Base-by-base conservation (phyloP, 2,888 invertebrate species). In the Trichopoda pennipes region DNA sequence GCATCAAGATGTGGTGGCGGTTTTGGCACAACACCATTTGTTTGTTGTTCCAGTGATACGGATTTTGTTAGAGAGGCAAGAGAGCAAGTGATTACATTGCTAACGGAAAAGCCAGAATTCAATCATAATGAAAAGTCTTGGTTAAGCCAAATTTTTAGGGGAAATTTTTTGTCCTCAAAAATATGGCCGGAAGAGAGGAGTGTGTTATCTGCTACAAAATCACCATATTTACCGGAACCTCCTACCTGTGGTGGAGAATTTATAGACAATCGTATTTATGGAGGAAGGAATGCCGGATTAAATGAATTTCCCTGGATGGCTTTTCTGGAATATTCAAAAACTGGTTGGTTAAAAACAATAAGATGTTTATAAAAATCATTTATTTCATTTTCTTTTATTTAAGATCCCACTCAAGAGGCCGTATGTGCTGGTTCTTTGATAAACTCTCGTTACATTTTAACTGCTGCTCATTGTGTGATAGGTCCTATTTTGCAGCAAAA, bases 281-380 rank as follows among this genome's bases (percentile, higher is more conserved):
- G 94, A 1, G 95, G 95, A 3, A 90, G 91, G 21, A 88, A 90
- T 76, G 91, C 94, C 0, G 93, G 93, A 0, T 88, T 94, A 0
- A 93, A 93, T 78, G 95, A 95, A 85, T 94, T 94, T 85, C 94
- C 95, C 0, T 95, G 95, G 95, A 93, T 94, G 93, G 93, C 92
- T 0, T 89, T 94, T n/a, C 86, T 95, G 23, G 92, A 93, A 87
- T 95, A 95, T 86, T 32, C 75, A 12, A 92, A 85, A 70, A 80
- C 86, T 51, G 84, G 93, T 87, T 83, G 85, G 86, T 84, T 6
- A 12, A 38, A 49, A 58, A 17, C 2, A 16, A 12, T 44, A 44
- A 28, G 8, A 7, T 2, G 2, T 44, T 44, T 44, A 3, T n/a
- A 44, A 44, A 2, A 6, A 14, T 44, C n/a, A 38, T 16, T 2